Conservation (phyloP, 2,113 vertebrate genomes). For the Pollachius pollachius region DNA sequence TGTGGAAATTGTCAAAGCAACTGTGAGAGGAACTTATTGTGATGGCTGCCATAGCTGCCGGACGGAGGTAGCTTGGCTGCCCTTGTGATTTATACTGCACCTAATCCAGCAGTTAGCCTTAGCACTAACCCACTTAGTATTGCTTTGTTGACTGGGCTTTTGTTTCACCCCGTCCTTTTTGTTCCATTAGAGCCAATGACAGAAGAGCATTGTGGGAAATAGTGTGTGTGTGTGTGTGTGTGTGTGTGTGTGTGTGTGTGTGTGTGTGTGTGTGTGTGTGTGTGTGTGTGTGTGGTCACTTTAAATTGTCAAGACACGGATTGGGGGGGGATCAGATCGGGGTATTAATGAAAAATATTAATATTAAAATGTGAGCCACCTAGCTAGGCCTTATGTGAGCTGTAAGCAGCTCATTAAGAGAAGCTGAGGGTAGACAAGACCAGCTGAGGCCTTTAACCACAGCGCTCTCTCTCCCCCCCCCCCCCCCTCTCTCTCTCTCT, state of each 20-base stretch:
- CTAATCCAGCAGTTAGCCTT: conserved; percentile 80
- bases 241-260: no score
- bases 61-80: conserved; percentile 75
- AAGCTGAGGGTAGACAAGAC: conserved; percentile 52
- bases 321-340: conserved; percentile 18
- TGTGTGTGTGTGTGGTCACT: conserved; percentile 34
- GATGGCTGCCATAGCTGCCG: conserved; percentile 74
- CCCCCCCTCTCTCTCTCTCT: conserved; percentile 24
- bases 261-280: no score
- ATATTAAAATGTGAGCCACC: conserved; percentile 63
- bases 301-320: conserved; percentile 33
- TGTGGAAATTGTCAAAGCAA: conserved; percentile 44
- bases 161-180: conserved; percentile 63
- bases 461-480: conserved; percentile 34
- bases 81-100: conserved; percentile 66
- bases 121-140: conserved; percentile 58
- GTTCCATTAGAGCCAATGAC: conserved; percentile 69
- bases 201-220: conserved; percentile 55
- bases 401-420: conserved; percentile 78
- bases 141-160: conserved; percentile 60
- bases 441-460: conserved; percentile 78
- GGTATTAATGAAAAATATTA: conserved; percentile 74
- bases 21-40: conserved; percentile 83
- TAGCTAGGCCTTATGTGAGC: conserved; percentile 43
- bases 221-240: conserved; percentile 23